phyloP scores from a whole-genome alignment of 2,888 invertebrate genomes.

The Andrena praecox region DNA sequence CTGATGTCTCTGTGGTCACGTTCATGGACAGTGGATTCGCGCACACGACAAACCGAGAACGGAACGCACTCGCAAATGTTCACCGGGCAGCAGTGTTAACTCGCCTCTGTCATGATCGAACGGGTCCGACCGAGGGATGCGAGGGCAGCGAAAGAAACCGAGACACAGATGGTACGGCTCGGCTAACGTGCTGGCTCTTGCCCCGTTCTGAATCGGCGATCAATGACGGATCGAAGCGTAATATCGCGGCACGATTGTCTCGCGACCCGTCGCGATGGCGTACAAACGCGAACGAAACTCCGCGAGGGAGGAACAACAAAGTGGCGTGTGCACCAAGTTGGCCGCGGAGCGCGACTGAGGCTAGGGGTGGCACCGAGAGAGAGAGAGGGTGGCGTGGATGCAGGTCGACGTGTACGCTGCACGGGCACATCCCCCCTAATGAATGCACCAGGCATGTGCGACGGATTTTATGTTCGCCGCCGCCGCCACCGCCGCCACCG shows the following conservation, averaged over 20 bases:
- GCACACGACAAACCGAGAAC: conserved; percentile 52
- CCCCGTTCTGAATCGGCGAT: not conserved
- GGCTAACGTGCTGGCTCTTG: too few species aligned
- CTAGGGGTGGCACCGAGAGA: conserved; percentile 72
- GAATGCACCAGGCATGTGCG: conserved; percentile 85
- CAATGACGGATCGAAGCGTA: conserved; percentile 34
- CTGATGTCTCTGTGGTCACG: conserved; percentile 21
- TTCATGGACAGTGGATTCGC: conserved; percentile 59
- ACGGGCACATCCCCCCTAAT: conserved; percentile 84
- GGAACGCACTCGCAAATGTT: conserved; percentile 54
- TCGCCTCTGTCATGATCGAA: conserved; percentile 19
- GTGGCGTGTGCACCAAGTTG: conserved; percentile 72
- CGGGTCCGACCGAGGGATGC: conserved; percentile 11
- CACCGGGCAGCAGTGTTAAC: conserved; percentile 20
- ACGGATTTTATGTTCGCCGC: conserved; percentile 84
- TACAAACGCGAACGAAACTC: conserved; percentile 42
- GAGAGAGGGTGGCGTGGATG: conserved; percentile 77
- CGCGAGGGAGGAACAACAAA: conserved; percentile 63
- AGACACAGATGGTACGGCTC: not conserved
- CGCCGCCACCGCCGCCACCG: conserved; percentile 68
- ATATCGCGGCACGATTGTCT: conserved; percentile 50
- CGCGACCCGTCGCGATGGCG: conserved; percentile 51
- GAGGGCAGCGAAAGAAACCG: not conserved
- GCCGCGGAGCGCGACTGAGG: conserved; percentile 75
- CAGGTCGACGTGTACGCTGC: conserved; percentile 82